These are phyloP conservation scores for Spongilla lacustris DNA, from an alignment of 37 sponge, comb jelly and placozoan species.

Conservation along the genomic window DNA sequence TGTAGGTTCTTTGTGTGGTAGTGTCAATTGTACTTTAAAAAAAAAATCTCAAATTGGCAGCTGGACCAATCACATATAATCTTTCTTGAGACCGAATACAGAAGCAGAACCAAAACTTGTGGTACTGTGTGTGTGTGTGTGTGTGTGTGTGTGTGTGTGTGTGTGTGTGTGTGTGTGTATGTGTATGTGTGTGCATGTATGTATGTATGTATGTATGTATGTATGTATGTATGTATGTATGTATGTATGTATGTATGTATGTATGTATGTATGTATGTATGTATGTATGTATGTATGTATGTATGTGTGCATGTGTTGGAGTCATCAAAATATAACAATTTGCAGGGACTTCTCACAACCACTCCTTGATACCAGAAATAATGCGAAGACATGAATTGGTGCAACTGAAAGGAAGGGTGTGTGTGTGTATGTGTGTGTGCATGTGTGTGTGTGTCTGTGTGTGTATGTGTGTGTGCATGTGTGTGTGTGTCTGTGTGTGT, in stretches of 20 bases:
- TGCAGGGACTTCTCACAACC: background rate
- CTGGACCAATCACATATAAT: slow-evolving; percentile 39
- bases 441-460: too few relatives aligned
- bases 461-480: too few relatives aligned
- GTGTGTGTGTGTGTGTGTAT: background rate
- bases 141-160: background rate
- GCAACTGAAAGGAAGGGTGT: background rate
- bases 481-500: too few relatives aligned
- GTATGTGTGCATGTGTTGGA: background rate
- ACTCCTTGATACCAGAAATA: background rate
- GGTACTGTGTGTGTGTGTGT: slow-evolving; percentile 14
- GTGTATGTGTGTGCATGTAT: background rate
- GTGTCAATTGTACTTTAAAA: background rate
- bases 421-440: background rate
- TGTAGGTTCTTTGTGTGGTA: background rate
- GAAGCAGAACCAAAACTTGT: slow-evolving; percentile 20
- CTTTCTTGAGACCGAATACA: slow-evolving; percentile 37
- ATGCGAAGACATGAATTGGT: background rate
- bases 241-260: background rate
- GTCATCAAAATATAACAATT: background rate
- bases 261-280: background rate
- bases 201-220: background rate
- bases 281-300: background rate
- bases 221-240: background rate
- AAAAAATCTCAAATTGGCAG: background rate